Conservation (phyloP, 2,113 vertebrate species). For the Aramus guarauna region DNA sequence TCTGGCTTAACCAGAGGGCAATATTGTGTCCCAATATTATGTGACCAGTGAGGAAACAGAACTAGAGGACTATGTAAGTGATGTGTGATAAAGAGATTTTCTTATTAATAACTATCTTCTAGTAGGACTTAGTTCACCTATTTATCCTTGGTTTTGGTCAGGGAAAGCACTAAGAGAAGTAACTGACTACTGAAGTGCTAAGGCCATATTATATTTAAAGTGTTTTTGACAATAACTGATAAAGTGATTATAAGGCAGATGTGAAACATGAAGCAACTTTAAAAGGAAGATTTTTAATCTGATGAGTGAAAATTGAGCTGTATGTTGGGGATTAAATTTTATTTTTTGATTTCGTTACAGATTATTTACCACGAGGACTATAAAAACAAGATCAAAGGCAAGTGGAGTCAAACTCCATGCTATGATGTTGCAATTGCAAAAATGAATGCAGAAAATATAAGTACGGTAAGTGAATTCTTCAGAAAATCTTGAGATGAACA, state of each 20-base stretch:
- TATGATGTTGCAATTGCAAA: slow-evolving; percentile 89
- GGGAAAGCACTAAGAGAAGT: not conserved
- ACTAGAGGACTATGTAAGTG: not conserved
- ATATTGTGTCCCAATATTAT: not conserved
- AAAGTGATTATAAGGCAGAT: not conserved
- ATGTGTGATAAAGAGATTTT: not conserved
- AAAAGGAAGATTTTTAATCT: not conserved
- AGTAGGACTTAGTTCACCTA: not conserved
- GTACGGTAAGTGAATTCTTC: slow-evolving; percentile 76
- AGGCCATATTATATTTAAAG: not conserved
- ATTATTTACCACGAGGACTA: slow-evolving; percentile 92
- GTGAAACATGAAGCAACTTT: not conserved
- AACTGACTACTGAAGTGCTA: not conserved
- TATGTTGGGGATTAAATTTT: not conserved
- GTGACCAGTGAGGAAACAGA: not conserved
- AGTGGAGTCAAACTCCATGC: slow-evolving; percentile 97
- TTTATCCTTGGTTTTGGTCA: not conserved
- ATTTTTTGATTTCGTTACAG: slow-evolving; percentile 58
- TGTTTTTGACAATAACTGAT: not conserved
- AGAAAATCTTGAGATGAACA: not conserved
- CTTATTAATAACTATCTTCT: not conserved
- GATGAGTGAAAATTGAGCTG: not conserved
- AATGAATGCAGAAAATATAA: slow-evolving; percentile 91
- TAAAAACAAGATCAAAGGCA: slow-evolving; percentile 90
- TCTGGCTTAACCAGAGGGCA: not conserved